Conservation (phyloP, 2,797 vertebrate species). For the Gymnopithys bicolor region DNA sequence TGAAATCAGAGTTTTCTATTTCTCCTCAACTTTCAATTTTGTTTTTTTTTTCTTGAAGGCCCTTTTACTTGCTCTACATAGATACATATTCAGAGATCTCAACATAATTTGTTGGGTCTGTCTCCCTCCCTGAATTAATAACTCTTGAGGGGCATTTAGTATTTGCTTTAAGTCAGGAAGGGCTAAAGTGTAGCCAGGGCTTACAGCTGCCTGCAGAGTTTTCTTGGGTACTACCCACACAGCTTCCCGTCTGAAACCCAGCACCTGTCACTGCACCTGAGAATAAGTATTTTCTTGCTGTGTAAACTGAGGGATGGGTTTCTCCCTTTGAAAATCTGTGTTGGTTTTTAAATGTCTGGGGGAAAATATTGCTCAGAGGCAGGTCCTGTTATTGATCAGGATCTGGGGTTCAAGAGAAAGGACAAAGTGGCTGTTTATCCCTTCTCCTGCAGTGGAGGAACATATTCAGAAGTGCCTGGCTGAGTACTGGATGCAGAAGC, state of each 20-base stretch:
- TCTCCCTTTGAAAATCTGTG: background rate
- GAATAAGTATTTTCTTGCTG: background rate
- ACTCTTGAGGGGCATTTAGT: rapidly evolving
- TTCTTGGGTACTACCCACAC: background rate
- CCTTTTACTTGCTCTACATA: background rate
- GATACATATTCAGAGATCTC: background rate
- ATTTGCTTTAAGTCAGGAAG: background rate
- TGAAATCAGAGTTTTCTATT: background rate
- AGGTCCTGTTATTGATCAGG: background rate
- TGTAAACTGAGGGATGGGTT: background rate
- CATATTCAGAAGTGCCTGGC: background rate
- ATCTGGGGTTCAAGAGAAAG: background rate
- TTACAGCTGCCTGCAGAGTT: background rate
- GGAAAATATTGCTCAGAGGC: background rate
- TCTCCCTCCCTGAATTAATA: background rate
- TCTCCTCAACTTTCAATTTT: background rate
- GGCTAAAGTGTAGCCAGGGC: background rate
- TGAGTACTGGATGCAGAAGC: background rate
- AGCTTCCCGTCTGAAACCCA: background rate
- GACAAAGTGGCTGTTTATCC: background rate
- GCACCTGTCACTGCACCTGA: background rate
- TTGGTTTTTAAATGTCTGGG: background rate
- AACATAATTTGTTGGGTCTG: background rate
- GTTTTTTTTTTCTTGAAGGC: background rate
- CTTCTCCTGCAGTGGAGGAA: background rate